Base-by-base conservation (phyloP, 2,797 vertebrate genomes). In the Malurus leucopterus region DNA sequence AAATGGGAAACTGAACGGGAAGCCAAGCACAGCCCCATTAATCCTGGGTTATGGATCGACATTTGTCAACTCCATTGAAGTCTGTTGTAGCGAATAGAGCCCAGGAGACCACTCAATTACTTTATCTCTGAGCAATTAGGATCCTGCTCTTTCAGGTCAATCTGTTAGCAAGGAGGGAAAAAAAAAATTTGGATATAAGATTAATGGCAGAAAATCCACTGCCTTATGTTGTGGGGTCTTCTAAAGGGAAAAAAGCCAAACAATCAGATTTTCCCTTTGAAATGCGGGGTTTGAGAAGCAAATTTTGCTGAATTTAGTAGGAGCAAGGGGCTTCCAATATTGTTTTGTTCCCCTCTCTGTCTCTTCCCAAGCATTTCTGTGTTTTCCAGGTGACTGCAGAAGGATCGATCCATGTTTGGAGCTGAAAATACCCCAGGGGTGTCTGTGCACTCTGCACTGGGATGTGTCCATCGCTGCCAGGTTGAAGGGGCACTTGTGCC, bases 101-200 rank as follows among this genome's bases (percentile, higher is more conserved):
- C 96, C 96, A 78, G 83, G 97, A 95, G 95, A 96, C 92, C 95
- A 96, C 92, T 96, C 96, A 95, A 94, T 96, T 96, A 96, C 94
- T 95, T 95, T 95, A 93, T 96, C 95, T 96, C 95, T 79, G 80
- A 95, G 95, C 95, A 96, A 93, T 97, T 95, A 96, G 93, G 85
- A 93, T 87, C 76, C 80, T 89, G 76, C 89, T 93, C 67, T 79
- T 72, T 29, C 72, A 80, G 93, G 92, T 96, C 88, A 95, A 93
- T 95, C 93, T 79, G 73, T 93, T 91, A 85, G 72, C 74, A 69
- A 14, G 58, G 75, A 73, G 80, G 29, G 29, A 54, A 82, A 84
- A 82, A 84, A 82, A 86, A 80, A 72, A 73, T 4, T 6, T 70
- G 80, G 83, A 65, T 80, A 59, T 32, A 77, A 93, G 73, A 76